These are phyloP conservation scores for Pipistrellus pygmaeus DNA, from an alignment of 2,797 vertebrate species.

Conservation along the genomic window DNA sequence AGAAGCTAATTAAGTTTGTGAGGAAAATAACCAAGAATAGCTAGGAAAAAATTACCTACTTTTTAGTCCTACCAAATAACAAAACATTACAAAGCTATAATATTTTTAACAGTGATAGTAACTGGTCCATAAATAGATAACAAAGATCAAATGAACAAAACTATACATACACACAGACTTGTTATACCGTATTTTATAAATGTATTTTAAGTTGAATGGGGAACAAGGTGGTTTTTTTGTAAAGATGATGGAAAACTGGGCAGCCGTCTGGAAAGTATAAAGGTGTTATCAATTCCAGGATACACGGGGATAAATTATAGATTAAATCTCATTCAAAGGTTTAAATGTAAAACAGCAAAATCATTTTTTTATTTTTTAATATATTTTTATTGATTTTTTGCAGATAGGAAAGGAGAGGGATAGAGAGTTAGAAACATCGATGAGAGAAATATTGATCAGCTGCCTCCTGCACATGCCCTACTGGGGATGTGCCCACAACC, in stretches of 20 bases:
- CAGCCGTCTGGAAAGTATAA: background rate
- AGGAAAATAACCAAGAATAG: slow-evolving; percentile 16
- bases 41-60: background rate
- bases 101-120: background rate
- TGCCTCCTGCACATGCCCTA: too few relatives aligned
- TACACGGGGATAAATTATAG: slow-evolving; percentile 19
- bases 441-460: too few relatives aligned
- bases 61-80: slow-evolving; percentile 16
- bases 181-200: background rate
- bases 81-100: slow-evolving; percentile 2
- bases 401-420: too few relatives aligned
- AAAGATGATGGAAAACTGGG: background rate
- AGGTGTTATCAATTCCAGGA: background rate
- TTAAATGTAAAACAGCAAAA: slow-evolving; percentile 32
- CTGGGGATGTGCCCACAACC: too few relatives aligned
- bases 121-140: background rate
- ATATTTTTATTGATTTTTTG: too few relatives aligned
- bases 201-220: background rate
- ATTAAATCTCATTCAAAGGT: background rate
- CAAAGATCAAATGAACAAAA: background rate
- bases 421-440: too few relatives aligned
- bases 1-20: background rate
- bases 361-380: background rate
- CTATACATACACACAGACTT: background rate
- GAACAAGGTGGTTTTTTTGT: background rate